These are phyloP conservation scores for Temnothorax rugatulus DNA, from an alignment of 2,888 invertebrate species.

Conservation along the genomic window DNA sequence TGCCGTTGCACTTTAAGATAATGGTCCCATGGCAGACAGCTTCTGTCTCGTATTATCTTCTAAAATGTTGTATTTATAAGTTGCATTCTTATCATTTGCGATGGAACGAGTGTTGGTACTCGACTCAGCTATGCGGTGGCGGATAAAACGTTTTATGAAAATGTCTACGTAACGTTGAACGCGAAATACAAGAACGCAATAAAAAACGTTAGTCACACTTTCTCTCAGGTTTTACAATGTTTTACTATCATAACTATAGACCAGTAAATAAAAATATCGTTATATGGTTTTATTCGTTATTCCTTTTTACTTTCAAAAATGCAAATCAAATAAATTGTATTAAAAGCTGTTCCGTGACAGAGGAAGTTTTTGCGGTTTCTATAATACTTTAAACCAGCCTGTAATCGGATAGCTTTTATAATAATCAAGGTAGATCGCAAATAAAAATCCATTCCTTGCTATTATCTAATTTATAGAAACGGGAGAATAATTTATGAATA, in stretches of 20 bases:
- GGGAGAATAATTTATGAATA: background rate
- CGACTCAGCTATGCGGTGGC: background rate
- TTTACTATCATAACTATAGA: conserved; percentile 12
- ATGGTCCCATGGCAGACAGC: background rate
- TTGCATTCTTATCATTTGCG: conserved; percentile 25
- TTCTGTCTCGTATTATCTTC: conserved; percentile 27
- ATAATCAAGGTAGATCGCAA: background rate
- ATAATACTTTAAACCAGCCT: background rate
- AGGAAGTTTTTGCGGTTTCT: background rate
- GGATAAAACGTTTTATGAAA: conserved; percentile 45
- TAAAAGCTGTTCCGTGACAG: background rate
- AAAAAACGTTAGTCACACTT: conserved; percentile 18
- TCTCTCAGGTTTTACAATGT: background rate
- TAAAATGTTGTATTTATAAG: conserved; percentile 36
- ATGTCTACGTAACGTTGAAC: conserved; percentile 26
- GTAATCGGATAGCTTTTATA: background rate
- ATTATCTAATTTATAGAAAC: background rate
- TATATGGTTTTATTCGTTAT: background rate
- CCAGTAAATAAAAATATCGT: conserved; percentile 21
- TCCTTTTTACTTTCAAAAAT: background rate
- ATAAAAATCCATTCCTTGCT: background rate
- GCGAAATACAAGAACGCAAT: conserved; percentile 31
- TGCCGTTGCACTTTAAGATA: conserved; percentile 39
- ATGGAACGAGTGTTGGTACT: conserved; percentile 13
- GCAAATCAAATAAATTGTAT: conserved; percentile 2